Evolutionary conservation across 2,113 vertebrate species (phyloP).

Genomic region (Anhinga rufa): DNA sequence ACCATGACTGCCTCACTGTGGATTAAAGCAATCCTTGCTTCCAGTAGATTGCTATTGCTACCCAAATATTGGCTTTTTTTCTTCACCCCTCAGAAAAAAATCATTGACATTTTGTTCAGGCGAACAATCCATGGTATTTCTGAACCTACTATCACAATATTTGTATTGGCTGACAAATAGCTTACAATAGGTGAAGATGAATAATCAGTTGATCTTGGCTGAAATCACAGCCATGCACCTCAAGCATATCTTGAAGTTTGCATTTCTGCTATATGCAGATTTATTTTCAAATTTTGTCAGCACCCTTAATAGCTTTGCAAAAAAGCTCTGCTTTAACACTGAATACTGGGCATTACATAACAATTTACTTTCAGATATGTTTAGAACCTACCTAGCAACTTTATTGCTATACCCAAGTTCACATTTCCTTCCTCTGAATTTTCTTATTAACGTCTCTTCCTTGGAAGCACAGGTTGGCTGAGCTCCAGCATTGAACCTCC

Average conservation of each 20-base stretch:
- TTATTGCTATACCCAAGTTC: not conserved
- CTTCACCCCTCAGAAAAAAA: not conserved
- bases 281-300: not conserved
- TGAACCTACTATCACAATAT: not conserved
- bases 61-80: not conserved
- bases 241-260: not conserved
- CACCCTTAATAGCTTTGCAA: not conserved
- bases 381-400: not conserved
- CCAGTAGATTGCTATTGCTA: not conserved
- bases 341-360: not conserved
- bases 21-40: conserved; percentile 5
- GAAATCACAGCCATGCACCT: not conserved
- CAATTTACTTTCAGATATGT: not conserved
- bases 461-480: not conserved
- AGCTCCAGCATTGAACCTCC: not conserved
- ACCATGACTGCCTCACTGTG: conserved; percentile 53
- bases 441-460: not conserved
- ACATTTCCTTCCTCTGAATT: not conserved
- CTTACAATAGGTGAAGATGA: not conserved
- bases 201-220: not conserved
- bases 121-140: not conserved
- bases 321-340: not conserved
- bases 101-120: not conserved
- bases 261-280: not conserved
- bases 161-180: not conserved